These are phyloP conservation scores for Periparus ater DNA, from an alignment of 2,797 vertebrate genomes.

Conservation along the genomic window DNA sequence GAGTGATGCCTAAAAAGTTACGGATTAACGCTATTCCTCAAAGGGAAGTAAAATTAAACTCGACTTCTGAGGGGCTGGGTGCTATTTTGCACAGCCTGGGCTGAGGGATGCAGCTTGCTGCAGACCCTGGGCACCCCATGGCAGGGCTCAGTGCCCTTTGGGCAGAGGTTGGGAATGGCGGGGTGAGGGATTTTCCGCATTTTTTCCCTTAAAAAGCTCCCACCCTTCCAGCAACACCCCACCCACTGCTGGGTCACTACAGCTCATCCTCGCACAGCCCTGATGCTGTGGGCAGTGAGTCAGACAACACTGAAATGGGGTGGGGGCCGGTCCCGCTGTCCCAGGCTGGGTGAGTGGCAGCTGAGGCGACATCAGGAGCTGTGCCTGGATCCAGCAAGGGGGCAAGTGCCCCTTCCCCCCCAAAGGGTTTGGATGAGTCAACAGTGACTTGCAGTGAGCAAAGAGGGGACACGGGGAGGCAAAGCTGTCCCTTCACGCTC, in stretches of 20 bases:
- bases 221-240: background rate
- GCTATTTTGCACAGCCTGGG: background rate
- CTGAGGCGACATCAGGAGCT: background rate
- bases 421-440: background rate
- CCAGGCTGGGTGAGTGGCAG: background rate
- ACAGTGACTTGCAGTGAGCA: background rate
- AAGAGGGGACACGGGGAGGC: fast-evolving
- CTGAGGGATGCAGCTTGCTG: background rate
- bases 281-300: background rate
- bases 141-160: background rate
- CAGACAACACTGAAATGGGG: background rate
- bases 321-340: fast-evolving
- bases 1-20: slow-evolving; percentile 61
- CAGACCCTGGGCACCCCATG: background rate
- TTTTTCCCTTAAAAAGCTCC: background rate
- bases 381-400: background rate
- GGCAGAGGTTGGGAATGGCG: background rate
- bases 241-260: background rate
- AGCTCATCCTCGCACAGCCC: background rate
- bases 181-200: background rate
- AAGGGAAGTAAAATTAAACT: slow-evolving; percentile 2
- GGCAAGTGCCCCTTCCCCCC: background rate
- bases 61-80: background rate
- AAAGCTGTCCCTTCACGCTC: background rate
- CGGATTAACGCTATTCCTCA: slow-evolving; percentile 26